Conservation (phyloP, 2,797 vertebrate species). For the Premnoplex brunnescens region DNA sequence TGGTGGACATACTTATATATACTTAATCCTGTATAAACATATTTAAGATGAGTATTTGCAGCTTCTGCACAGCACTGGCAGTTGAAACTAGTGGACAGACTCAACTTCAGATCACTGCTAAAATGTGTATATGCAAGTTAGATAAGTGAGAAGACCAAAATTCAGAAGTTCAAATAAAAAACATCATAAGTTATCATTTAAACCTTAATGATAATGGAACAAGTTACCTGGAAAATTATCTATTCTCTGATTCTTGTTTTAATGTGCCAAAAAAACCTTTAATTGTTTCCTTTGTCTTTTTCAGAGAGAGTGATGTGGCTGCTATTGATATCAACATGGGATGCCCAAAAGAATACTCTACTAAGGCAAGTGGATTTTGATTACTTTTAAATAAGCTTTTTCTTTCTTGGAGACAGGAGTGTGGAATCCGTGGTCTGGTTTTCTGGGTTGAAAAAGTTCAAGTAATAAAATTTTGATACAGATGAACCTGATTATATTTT, state of each 20-base stretch:
- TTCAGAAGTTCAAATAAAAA: not conserved
- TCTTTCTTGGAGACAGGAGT: not conserved
- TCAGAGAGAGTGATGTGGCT: conserved; percentile 92
- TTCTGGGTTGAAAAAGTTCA: not conserved
- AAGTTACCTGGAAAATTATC: not conserved
- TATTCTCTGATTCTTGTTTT: not conserved
- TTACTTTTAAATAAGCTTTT: not conserved
- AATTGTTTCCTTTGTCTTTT: not conserved
- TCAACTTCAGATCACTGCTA: not conserved
- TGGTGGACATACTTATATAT: not conserved
- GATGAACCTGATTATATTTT: not conserved
- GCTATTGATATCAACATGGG: conserved; percentile 97
- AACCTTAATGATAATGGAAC: not conserved
- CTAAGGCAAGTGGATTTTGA: conserved; percentile 83
- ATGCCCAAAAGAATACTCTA: conserved; percentile 97
- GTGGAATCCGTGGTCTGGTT: not conserved
- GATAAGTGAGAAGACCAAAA: not conserved
- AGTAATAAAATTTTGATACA: not conserved
- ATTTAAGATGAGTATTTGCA: not conserved
- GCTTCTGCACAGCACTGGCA: not conserved
- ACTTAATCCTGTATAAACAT: not conserved
- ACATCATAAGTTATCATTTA: not conserved
- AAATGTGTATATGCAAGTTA: not conserved
- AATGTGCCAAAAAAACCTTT: not conserved
- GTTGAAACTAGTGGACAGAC: not conserved